Conservation (phyloP, 2,797 vertebrate species). For the Phataginus tricuspis region DNA sequence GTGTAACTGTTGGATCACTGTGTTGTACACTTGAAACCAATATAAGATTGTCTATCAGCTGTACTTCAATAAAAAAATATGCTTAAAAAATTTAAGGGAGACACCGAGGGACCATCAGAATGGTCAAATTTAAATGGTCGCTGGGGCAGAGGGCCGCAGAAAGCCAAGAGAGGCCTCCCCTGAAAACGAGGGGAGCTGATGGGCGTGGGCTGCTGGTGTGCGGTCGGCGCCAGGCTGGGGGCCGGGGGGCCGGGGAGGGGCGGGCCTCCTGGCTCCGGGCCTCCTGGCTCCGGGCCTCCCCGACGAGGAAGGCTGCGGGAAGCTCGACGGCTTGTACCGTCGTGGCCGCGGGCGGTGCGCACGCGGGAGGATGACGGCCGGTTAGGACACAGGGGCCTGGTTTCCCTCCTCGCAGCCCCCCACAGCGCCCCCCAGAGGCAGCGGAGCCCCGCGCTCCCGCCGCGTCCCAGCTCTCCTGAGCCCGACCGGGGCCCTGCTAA, state of each 20-base stretch:
- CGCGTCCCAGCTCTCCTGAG: background rate
- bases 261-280: too few species aligned
- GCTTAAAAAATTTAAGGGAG: background rate
- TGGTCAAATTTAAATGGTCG: background rate
- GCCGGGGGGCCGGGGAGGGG: background rate
- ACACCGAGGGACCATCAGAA: background rate
- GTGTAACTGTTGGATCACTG: too few species aligned
- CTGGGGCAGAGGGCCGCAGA: background rate
- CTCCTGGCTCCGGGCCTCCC: background rate
- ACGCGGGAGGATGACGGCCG: background rate
- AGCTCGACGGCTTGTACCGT: background rate
- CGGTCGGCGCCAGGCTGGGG: background rate
- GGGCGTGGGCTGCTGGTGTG: background rate
- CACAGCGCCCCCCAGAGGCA: background rate
- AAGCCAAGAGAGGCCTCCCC: background rate
- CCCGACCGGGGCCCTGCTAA: background rate
- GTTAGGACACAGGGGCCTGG: background rate
- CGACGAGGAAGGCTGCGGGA: background rate
- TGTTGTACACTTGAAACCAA: too few species aligned
- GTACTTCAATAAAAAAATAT: too few species aligned
- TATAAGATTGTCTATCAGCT: too few species aligned
- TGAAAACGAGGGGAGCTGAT: background rate
- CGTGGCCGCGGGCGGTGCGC: background rate
- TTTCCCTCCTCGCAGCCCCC: background rate
- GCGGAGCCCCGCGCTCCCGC: background rate